A percentile compares a stretch with the other conserved stretches of the same genome.
Evolutionary conservation across 2,113 vertebrate species (phyloP).

Genomic region (Manacus vitellinus): DNA sequence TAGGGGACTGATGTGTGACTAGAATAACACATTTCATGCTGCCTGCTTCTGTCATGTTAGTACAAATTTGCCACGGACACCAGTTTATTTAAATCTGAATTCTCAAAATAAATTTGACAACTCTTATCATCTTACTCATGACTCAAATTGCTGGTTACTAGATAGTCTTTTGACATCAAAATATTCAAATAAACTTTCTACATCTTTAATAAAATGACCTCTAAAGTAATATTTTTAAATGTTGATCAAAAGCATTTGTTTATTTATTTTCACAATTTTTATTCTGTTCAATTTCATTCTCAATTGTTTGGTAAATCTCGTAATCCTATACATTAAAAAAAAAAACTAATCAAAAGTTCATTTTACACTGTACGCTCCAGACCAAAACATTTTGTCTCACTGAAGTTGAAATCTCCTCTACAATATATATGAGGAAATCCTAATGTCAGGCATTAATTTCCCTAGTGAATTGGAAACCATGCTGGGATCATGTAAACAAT

Average conservation of each 20-base stretch:
- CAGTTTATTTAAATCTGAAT: not conserved
- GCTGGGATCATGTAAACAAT: not conserved
- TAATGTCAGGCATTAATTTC: not conserved
- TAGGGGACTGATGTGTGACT: constrained; percentile 47
- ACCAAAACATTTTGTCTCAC: not conserved
- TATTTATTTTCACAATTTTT: not conserved
- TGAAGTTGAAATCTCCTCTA: not conserved
- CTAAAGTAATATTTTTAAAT: not conserved
- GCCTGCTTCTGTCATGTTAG: not conserved
- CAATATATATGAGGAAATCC: not conserved
- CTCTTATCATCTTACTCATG: not conserved
- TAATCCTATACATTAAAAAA: not conserved
- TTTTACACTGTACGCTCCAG: not conserved
- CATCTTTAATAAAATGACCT: not conserved
- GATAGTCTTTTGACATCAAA: not conserved
- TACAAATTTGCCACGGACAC: not conserved
- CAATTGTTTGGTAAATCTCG: not conserved
- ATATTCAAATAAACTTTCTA: not conserved
- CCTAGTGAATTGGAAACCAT: not conserved
- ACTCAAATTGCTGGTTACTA: not conserved
- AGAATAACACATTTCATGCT: constrained; percentile 22
- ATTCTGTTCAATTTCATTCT: not conserved
- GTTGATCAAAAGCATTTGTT: not conserved
- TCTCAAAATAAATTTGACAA: not conserved
- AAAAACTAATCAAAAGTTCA: not conserved